Evolutionary conservation across 1,140 invertebrate genomes (phyloP).

Genomic region (Dendroctonus valens): DNA sequence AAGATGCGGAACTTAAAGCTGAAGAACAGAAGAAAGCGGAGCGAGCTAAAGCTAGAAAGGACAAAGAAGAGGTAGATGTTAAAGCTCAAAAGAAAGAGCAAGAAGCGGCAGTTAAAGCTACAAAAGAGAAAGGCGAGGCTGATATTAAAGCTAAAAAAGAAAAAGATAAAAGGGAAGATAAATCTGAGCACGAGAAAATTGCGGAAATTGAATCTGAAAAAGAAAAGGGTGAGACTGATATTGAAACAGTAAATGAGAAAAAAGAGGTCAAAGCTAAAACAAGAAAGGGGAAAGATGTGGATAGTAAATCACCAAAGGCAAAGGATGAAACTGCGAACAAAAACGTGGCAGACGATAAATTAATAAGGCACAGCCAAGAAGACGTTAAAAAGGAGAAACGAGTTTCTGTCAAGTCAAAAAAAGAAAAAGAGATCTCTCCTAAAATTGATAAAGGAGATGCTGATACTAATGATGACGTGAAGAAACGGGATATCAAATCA

Average conservation of each 20-base stretch:
- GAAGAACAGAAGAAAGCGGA: slow-evolving; percentile 38
- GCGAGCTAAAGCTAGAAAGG: slow-evolving; percentile 34
- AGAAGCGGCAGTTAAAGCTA: slow-evolving; percentile 34
- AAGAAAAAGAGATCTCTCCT: slow-evolving; percentile 34
- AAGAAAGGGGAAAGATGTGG: slow-evolving; percentile 34
- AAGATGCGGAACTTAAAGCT: slow-evolving; percentile 29
- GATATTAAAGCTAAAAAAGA: slow-evolving; percentile 37
- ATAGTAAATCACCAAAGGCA: slow-evolving; percentile 31
- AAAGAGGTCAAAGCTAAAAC: neutral
- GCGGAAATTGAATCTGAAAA: slow-evolving; percentile 33
- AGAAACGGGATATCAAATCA: slow-evolving; percentile 32
- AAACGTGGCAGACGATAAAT: slow-evolving; percentile 2
- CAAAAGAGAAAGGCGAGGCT: slow-evolving; percentile 22
- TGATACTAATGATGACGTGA: neutral
- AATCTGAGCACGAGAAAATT: slow-evolving; percentile 35
- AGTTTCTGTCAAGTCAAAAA: slow-evolving; percentile 34
- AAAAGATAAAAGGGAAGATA: slow-evolving; percentile 29
- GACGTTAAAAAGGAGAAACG: slow-evolving; percentile 24
- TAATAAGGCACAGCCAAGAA: no score
- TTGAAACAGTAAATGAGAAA: neutral
- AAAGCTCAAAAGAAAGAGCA: slow-evolving; percentile 39
- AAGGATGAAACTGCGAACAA: slow-evolving; percentile 26
- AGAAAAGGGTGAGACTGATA: slow-evolving; percentile 3
- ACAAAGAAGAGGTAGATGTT: slow-evolving; percentile 35
- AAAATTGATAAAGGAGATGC: neutral